These are phyloP conservation scores for Onychomys arenicola DNA, from an alignment of 2,797 vertebrate genomes.

Conservation along the genomic window DNA sequence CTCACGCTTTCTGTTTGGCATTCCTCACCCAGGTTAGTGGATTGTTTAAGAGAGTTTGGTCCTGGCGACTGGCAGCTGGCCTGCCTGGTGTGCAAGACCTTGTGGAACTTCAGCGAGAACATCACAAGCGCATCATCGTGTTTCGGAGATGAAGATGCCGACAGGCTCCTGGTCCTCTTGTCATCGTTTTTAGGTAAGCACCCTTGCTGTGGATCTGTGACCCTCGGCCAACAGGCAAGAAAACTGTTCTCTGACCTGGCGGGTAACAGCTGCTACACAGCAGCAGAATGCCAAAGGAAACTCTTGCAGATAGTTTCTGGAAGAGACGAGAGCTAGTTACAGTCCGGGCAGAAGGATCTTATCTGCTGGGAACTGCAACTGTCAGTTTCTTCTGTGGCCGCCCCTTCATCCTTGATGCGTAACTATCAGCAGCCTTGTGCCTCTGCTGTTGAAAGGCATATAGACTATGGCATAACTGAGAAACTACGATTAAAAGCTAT, in stretches of 20 bases:
- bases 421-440: background rate
- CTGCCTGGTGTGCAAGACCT: conserved; percentile 94
- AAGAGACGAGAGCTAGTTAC: conserved; percentile 1
- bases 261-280: background rate
- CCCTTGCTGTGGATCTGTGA: background rate
- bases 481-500: background rate
- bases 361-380: background rate
- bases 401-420: background rate
- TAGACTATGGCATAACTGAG: background rate
- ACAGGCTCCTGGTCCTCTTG: conserved; percentile 89
- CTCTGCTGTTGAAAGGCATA: conserved; percentile 16
- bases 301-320: background rate
- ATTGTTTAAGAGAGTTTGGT: conserved; percentile 95
- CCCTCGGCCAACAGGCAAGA: background rate
- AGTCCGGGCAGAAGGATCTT: background rate
- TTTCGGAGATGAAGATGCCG: conserved; percentile 85
- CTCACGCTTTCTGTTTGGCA: background rate
- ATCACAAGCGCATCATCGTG: conserved; percentile 65
- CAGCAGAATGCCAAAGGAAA: background rate
- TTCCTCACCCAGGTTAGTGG: conserved; percentile 90
- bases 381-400: background rate
- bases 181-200: conserved; percentile 90
- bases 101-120: conserved; percentile 95
- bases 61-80: conserved; percentile 96
- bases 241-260: background rate